phyloP scores from a whole-genome alignment of 2,797 vertebrate species.

The Staurois parvus region DNA sequence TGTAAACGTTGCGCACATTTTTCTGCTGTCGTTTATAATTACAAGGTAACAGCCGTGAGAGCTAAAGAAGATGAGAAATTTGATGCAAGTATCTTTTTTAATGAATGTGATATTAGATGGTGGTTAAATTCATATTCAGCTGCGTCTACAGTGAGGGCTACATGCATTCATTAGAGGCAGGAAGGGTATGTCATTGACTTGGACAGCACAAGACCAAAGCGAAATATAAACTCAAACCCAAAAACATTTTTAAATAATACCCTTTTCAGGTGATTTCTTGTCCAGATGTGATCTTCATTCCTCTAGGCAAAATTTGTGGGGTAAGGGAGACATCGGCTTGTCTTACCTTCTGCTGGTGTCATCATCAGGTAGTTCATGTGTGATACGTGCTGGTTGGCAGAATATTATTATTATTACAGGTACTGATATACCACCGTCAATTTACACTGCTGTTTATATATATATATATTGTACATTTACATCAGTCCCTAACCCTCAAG shows the following conservation, averaged over 20 bases:
- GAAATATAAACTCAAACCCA: neutral
- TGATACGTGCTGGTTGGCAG: too few relatives aligned
- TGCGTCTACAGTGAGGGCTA: neutral
- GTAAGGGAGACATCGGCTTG: too few relatives aligned
- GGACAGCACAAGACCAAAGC: neutral
- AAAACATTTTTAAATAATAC: neutral
- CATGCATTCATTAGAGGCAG: conserved; percentile 10
- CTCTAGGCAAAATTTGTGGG: too few relatives aligned
- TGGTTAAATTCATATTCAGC: neutral
- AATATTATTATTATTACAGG: too few relatives aligned
- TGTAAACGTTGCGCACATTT: neutral
- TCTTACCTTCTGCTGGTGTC: too few relatives aligned
- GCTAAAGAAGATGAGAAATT: neutral
- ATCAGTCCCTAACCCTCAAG: too few relatives aligned
- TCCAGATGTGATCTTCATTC: too few relatives aligned
- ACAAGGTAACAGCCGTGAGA: neutral
- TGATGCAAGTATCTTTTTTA: conserved; percentile 14
- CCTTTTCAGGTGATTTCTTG: too few relatives aligned
- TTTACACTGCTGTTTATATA: too few relatives aligned
- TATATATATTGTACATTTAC: too few relatives aligned
- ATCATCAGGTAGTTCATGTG: too few relatives aligned
- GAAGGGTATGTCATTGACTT: neutral
- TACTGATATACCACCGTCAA: too few relatives aligned
- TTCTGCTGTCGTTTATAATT: conserved; percentile 40
- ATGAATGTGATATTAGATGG: conserved; percentile 3